phyloP scores from a whole-genome alignment of 2,888 invertebrate genomes.

The Temnothorax unifasciatus region DNA sequence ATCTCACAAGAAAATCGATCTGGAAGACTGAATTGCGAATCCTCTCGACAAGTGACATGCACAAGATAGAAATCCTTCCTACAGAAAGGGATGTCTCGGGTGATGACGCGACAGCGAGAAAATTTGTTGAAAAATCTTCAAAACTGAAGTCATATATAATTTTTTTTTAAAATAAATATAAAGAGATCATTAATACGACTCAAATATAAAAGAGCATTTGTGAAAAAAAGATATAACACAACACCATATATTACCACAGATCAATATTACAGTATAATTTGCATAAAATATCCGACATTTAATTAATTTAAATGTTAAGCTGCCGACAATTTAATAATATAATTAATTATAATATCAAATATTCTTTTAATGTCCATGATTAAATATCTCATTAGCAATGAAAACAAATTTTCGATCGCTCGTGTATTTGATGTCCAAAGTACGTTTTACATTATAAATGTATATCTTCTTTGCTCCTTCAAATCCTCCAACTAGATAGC shows the following conservation, averaged over 20 bases:
- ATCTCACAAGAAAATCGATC: constrained; percentile 70
- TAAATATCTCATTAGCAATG: constrained; percentile 26
- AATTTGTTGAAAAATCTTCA: background rate
- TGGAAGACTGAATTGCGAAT: constrained; percentile 50
- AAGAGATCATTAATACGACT: background rate
- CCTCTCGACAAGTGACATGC: constrained; percentile 26
- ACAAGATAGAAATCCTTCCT: constrained; percentile 38
- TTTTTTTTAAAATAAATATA: background rate
- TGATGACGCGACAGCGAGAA: background rate
- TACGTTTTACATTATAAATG: constrained; percentile 5
- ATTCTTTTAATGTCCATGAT: background rate
- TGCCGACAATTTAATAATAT: background rate
- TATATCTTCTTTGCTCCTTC: constrained; percentile 30
- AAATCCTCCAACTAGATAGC: constrained; percentile 11
- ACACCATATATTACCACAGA: background rate
- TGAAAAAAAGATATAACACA: background rate
- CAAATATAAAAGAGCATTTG: background rate
- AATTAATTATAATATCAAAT: background rate
- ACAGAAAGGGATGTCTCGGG: constrained; percentile 3
- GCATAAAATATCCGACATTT: background rate
- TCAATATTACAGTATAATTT: background rate
- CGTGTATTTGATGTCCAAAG: background rate
- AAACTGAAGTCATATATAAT: background rate
- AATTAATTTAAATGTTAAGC: background rate
- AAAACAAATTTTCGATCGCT: constrained; percentile 12